Percentiles rank a stretch among this genome's conserved stretches.
Conservation (phyloP, 2,797 vertebrate genomes). For the Darevskia nairensis region DNA sequence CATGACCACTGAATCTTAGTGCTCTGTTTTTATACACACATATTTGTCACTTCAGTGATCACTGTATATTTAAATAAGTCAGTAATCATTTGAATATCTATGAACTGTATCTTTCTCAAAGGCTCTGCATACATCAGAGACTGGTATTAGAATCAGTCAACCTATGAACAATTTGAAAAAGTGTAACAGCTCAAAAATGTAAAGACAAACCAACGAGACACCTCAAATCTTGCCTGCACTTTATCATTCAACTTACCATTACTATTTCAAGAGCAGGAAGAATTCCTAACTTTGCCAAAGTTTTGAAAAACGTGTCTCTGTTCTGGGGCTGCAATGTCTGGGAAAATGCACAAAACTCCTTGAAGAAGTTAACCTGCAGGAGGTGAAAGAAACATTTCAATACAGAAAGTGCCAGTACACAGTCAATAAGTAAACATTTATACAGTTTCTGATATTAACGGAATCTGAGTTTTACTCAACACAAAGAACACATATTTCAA, state of each 20-base stretch:
- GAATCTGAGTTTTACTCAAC: background rate
- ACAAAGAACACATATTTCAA: background rate
- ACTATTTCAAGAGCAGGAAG: slow-evolving; percentile 97
- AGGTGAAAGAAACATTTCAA: slow-evolving; percentile 49
- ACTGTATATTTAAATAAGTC: background rate
- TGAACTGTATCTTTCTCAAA: background rate
- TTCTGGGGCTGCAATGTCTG: slow-evolving; percentile 97
- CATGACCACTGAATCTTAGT: background rate
- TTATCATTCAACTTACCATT: slow-evolving; percentile 84
- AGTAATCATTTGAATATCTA: background rate
- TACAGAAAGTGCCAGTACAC: background rate
- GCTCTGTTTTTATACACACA: background rate
- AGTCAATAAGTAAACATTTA: background rate
- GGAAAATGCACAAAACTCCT: slow-evolving; percentile 97
- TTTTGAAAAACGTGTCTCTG: slow-evolving; percentile 96
- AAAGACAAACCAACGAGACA: background rate
- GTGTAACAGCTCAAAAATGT: background rate
- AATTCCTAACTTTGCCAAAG: slow-evolving; percentile 94
- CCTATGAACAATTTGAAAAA: background rate
- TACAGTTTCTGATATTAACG: background rate
- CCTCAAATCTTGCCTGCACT: slow-evolving; percentile 5
- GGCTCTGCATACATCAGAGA: background rate
- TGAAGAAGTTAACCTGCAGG: slow-evolving; percentile 93
- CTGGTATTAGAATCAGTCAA: background rate
- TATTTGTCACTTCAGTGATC: background rate